A percentile compares a stretch with the other conserved stretches of the same genome.
phyloP scores from a whole-genome alignment of 2,797 vertebrate genomes.

The Sparidentex hasta region DNA sequence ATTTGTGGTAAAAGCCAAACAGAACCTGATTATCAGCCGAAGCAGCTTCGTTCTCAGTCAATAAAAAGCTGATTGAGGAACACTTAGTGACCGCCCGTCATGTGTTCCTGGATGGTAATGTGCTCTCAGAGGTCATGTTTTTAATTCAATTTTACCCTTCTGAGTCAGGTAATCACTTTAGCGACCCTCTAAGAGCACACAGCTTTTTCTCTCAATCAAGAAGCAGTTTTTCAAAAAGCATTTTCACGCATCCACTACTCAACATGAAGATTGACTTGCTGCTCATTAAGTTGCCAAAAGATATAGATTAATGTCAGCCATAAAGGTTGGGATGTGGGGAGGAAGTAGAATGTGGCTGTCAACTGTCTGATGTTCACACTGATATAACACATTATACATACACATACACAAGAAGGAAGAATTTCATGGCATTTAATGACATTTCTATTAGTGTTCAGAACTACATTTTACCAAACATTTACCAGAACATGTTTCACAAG shows the following conservation, averaged over 20 bases:
- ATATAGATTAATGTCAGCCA: conserved; percentile 7
- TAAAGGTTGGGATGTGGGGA: no score
- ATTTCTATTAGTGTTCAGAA: no score
- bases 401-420: no score
- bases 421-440: no score
- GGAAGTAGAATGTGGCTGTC: no score
- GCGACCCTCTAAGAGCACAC: conserved; percentile 45
- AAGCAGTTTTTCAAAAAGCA: conserved; percentile 40
- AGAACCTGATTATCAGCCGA: conserved; percentile 48
- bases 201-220: conserved; percentile 45
- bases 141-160: conserved; percentile 73
- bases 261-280: conserved; percentile 28
- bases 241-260: conserved; percentile 15
- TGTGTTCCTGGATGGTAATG: conserved; percentile 63
- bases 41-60: conserved; percentile 40
- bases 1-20: conserved; percentile 38
- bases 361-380: no score
- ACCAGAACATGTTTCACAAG: no score
- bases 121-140: conserved; percentile 71
- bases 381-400: no score
- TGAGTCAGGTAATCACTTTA: conserved; percentile 77
- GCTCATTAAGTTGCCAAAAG: conserved; percentile 10
- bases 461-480: no score
- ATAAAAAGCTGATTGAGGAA: conserved; percentile 69
- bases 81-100: conserved; percentile 60